Percentiles rank a stretch among this genome's conserved stretches.
phyloP scores from a whole-genome alignment of 92 coral and sea anemone species.

The Epizoanthus illoricatus region DNA sequence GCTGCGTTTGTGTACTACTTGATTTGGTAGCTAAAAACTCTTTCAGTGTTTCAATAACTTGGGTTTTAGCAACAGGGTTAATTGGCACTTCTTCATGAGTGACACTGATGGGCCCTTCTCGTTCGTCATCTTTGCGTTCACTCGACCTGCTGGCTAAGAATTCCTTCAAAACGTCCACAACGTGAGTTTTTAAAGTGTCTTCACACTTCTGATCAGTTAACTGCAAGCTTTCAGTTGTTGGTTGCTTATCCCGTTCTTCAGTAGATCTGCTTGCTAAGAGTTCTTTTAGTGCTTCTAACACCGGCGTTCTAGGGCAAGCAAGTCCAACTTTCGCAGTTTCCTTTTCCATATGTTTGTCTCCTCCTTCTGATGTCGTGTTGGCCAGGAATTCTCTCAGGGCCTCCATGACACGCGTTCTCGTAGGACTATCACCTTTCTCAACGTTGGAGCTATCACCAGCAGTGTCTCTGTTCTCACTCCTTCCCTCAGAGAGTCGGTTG shows the following conservation, averaged over 20 bases:
- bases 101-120: neutral
- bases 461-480: neutral
- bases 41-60: constrained; percentile 20
- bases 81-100: neutral
- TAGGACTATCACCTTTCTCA: neutral
- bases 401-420: constrained; percentile 9
- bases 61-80: constrained; percentile 23
- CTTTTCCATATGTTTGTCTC: neutral
- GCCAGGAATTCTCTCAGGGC: constrained; percentile 20
- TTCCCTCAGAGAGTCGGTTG: neutral
- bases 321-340: neutral
- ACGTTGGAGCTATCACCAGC: neutral
- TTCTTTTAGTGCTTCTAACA: constrained; percentile 13
- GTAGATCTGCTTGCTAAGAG: constrained; percentile 24
- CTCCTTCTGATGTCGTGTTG: neutral
- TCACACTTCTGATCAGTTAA: constrained; percentile 6
- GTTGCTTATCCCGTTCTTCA: constrained; percentile 1
- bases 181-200: constrained; percentile 2
- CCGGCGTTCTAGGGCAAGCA: constrained; percentile 4
- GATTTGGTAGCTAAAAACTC: constrained; percentile 21
- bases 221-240: neutral
- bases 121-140: neutral
- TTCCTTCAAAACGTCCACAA: constrained; percentile 25
- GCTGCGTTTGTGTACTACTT: neutral
- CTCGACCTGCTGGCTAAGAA: constrained; percentile 18